phyloP scores from a whole-genome alignment of 2,797 vertebrate genomes.

The Leptodactylus fallax region DNA sequence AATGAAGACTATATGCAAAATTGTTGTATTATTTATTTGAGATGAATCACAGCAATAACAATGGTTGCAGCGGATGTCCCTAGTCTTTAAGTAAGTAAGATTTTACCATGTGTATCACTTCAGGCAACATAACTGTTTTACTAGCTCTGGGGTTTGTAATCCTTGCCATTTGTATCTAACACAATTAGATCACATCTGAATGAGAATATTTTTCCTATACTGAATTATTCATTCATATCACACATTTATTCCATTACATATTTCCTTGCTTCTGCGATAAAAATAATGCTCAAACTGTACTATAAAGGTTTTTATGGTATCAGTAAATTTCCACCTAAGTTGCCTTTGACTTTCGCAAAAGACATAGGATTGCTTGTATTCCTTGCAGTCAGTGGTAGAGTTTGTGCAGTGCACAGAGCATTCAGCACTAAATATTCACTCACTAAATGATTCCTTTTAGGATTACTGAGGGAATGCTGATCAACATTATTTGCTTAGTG shows the following conservation, averaged over 20 bases:
- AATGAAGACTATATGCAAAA: too few relatives aligned
- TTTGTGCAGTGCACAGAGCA: not conserved
- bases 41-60: too few relatives aligned
- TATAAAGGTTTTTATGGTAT: not conserved
- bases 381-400: not conserved
- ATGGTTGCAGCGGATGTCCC: too few relatives aligned
- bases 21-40: too few relatives aligned
- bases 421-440: not conserved
- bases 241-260: not conserved
- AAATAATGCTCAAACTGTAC: not conserved
- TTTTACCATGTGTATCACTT: too few relatives aligned
- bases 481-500: constrained; percentile 39
- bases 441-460: constrained; percentile 28
- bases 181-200: too few relatives aligned
- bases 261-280: not conserved
- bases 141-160: too few relatives aligned
- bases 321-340: not conserved
- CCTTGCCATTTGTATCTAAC: too few relatives aligned
- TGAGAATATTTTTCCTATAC: too few relatives aligned
- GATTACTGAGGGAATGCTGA: constrained; percentile 17
- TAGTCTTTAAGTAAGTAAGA: too few relatives aligned
- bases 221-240: too few relatives aligned
- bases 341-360: constrained; percentile 16
- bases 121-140: too few relatives aligned
- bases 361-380: not conserved